Conservation (phyloP, 1,140 invertebrate genomes). For the Hermetia illucens region DNA sequence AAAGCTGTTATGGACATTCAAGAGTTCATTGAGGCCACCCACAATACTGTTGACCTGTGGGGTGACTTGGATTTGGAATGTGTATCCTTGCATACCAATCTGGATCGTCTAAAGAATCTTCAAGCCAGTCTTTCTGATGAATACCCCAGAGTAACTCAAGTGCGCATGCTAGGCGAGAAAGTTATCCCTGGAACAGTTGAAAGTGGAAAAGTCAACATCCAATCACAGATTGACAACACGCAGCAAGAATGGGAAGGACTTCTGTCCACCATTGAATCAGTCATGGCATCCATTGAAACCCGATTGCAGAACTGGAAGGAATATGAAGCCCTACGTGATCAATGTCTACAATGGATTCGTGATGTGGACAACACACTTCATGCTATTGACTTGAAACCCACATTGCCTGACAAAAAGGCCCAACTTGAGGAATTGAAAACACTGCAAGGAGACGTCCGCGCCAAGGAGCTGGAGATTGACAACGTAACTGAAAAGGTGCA, state of each 20-base stretch:
- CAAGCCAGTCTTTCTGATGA: slow-evolving; percentile 69
- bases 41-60: slow-evolving; percentile 73
- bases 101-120: slow-evolving; percentile 80
- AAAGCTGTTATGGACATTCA: slow-evolving; percentile 77
- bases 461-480: slow-evolving; percentile 87
- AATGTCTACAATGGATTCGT: slow-evolving; percentile 74
- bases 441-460: slow-evolving; percentile 75
- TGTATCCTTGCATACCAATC: slow-evolving; percentile 76
- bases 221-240: slow-evolving; percentile 69
- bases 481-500: slow-evolving; percentile 82
- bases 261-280: slow-evolving; percentile 55
- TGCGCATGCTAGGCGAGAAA: slow-evolving; percentile 69
- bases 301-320: slow-evolving; percentile 84
- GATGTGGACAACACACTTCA: slow-evolving; percentile 78
- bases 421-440: slow-evolving; percentile 65
- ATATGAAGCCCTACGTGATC: slow-evolving; percentile 77
- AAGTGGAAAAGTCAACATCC: slow-evolving; percentile 71
- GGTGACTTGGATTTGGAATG: slow-evolving; percentile 75
- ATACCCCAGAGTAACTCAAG: slow-evolving; percentile 64
- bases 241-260: slow-evolving; percentile 85
- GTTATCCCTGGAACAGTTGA: slow-evolving; percentile 79
- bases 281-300: slow-evolving; percentile 59
- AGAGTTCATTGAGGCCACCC: slow-evolving; percentile 83
- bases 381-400: slow-evolving; percentile 75
- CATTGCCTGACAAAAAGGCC: slow-evolving; percentile 65